Base-by-base conservation (phyloP, 2,797 vertebrate species). In the Sardinella longiceps region DNA sequence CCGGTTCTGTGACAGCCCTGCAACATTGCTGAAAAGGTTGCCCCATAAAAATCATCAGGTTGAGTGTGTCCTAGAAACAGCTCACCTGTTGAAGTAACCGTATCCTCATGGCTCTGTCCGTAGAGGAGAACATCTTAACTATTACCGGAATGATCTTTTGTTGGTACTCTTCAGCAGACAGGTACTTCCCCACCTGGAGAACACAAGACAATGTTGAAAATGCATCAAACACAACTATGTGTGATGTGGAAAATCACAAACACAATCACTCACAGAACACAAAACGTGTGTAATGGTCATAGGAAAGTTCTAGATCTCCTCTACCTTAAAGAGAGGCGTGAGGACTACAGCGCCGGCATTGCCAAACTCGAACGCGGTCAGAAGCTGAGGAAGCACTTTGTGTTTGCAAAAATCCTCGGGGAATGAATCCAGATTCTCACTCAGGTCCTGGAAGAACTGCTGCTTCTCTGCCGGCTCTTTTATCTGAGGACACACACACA, bases 61-160 rank as follows among this genome's bases (percentile, higher is more conserved):
- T 43, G 0, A 7, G 43, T 4, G 43, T 43, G 43, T 43, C 43
- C 43, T 43, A 7, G 3, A 77, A 43, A 5, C 30, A 4, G 0
- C 12, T 39, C 37, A 97, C 96, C 97, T 98, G 97, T 88, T 98
- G 97, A 0, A 98, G 94, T 77, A 98, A 94, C 85, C 97, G 96
- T 93, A 98, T 98, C 86, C 97, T 96, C 97, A 98, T 98, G 77
- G 97, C 97, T 28, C 97, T 94, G 91, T 98, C 97, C 0, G 97
- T 97, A 63, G 97, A 98, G 0, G 97, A 98, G 91, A 98, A 98
- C 97, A 98, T 98, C 92, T 98, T 98, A 15, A 98, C 97, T 1
- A 98, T 96, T 1, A 98, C 95, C 0, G 97, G 97, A 85, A 98
- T 97, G 89, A 98, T 97, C 89, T 98, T 97, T 91, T 97, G 96